Evolutionary conservation across 2,888 invertebrate genomes (phyloP), one percentile per base, ranked within the genome.

Genomic region (Dryomyza anilis): DNA sequence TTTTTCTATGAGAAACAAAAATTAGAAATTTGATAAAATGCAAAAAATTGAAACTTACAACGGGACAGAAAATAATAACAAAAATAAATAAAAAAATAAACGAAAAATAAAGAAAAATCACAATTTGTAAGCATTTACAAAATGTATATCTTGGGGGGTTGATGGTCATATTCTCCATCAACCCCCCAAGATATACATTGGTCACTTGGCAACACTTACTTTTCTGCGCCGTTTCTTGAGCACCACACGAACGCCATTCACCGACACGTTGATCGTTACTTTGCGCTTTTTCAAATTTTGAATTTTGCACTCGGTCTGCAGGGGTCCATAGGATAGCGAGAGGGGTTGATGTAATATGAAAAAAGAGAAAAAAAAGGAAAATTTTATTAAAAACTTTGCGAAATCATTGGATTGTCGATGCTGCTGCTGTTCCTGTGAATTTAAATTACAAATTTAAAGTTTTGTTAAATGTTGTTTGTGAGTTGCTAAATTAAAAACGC

Each of bases 241-340:
- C 36, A 91, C 90, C 68, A 98, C 94, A 83, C 93, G 92, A 67
- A 98, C 94, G 23, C 98, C 98, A 72, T 98, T 96, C 50, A 96
- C 93, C 21, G 97, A 97, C 70, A 99, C 92, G 75, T 95, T 93
- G 71, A 99, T 88, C 66, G 92, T 93, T 77, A 98, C 98, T 86
- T 98, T 98, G 81, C 95, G 93, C 85, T 99, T 99, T 86, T 98
- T 98, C 81, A 96, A 92, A 63, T 95, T 96, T 83, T 95, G 95
- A 73, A 97, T 93, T 87, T 98, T 98, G 87, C 97, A 98, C 85
- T 99, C 98, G 85, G 97, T 97, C 97, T 98, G 89, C 2, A 25
- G 53, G 19, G n/a, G 68, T 88, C 64, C 52, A 29, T 23, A 2
- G 27, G 55, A 43, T 3, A 39, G 5, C 45, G 19, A 19, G 21